Percentiles rank a stretch among this genome's conserved stretches.
Evolutionary conservation across 2,888 invertebrate species (phyloP).

Genomic region (Drosophila rubida): DNA sequence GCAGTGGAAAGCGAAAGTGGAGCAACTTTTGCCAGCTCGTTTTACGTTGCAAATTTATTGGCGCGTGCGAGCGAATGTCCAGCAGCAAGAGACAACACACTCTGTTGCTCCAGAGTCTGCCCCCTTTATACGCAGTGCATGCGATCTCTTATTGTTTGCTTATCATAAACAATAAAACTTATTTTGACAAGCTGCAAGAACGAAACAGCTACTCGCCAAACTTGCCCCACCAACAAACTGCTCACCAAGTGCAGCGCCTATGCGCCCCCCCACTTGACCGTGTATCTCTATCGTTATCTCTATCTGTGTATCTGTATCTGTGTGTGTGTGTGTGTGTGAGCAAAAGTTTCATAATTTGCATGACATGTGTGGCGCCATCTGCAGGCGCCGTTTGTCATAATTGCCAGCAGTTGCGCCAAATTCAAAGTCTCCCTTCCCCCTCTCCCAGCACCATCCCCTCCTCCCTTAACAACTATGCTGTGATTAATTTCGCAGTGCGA

Average conservation of each 20-base stretch:
- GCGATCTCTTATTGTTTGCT: slow-evolving; percentile 55
- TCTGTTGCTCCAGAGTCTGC: too few species aligned
- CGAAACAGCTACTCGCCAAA: slow-evolving; percentile 61
- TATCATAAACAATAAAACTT: slow-evolving; percentile 79
- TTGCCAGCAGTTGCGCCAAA: slow-evolving; percentile 66
- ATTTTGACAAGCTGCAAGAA: slow-evolving; percentile 72
- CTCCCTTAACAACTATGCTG: slow-evolving; percentile 46
- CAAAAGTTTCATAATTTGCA: slow-evolving; percentile 77
- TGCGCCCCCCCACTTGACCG: too few species aligned
- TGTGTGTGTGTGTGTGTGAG: slow-evolving; percentile 22
- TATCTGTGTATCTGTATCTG: slow-evolving; percentile 1
- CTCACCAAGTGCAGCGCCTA: slow-evolving; percentile 39
- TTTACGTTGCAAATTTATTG: slow-evolving; percentile 62
- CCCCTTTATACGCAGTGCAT: too few species aligned
- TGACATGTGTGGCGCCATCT: slow-evolving; percentile 78
- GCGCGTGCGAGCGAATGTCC: slow-evolving; percentile 37
- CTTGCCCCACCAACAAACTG: slow-evolving; percentile 52
- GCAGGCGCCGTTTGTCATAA: slow-evolving; percentile 69
- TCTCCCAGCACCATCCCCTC: too few species aligned
- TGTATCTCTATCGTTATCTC: too few species aligned
- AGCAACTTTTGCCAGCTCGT: slow-evolving; percentile 54
- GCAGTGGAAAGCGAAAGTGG: slow-evolving; percentile 64
- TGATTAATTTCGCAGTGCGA: slow-evolving; percentile 67
- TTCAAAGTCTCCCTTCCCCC: slow-evolving; percentile 61
- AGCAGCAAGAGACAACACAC: slow-evolving; percentile 4